Evolutionary conservation across 2,888 invertebrate species (phyloP), one percentile per base, ranked within the genome.

Genomic region (Orchestes rusci): DNA sequence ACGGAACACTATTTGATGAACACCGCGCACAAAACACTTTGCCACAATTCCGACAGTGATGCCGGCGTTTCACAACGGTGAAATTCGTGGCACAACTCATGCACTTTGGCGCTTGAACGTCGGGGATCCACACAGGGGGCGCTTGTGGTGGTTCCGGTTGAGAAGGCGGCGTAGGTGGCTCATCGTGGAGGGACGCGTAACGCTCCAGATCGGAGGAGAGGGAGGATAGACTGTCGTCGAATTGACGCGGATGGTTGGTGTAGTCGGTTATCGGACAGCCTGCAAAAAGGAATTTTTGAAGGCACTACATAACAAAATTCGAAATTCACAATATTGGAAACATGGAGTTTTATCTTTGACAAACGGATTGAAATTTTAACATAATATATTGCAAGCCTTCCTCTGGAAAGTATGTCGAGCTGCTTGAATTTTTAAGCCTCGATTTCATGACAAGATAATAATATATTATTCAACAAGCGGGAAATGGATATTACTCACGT

Each of bases 11-110:
- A 67, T 93, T 90, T 35, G 89, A 84, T 56, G 94, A 94, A 71
- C 95, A 96, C 33, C 89, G 82, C 1, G 89, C 86, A 70, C 95
- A 96, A 69, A 94, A 95, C 30, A 95, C 92, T 76, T 91, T 82
- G 67, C 96, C 96, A 70, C 96, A 99, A 69, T 95, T 95, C 57
- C 97, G 75, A 66, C 97, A 97, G 69, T 97, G 97, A 67, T 99
- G 97, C 7, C 97, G 73, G 13, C 97, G 79, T 29, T 96, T 80
- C 58, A 99, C 89, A 53, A 97, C 89, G 3, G 94, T 97, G 72
- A 99, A 99, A 57, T 83, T 83, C 13, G 86, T 82, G 47, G 81
- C 79, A 68, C 99, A 99, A 27, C 90, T 82, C 84, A 93, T 94
- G 69, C 97, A 99, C 43, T 84, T 77, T 0, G 90, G 86, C 28